Conservation (phyloP, 2,797 vertebrate genomes). For the Coendou prehensilis region DNA sequence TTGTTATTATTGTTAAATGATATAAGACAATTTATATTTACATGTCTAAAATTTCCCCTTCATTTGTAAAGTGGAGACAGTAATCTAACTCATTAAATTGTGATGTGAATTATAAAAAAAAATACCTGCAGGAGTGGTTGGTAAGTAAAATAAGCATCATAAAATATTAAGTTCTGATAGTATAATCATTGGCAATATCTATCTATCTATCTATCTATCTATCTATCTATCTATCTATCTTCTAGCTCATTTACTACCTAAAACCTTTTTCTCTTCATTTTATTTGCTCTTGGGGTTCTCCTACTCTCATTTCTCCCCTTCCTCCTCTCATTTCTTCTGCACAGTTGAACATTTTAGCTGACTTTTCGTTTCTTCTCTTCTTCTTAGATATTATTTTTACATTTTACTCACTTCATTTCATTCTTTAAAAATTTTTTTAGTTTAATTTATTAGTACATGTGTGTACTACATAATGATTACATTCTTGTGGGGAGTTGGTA, state of each 20-base stretch:
- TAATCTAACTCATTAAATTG: not conserved
- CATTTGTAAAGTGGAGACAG: not conserved
- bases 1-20: not conserved
- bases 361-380: not conserved
- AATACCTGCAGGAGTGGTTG: not conserved
- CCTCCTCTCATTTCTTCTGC: not conserved
- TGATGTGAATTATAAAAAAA: not conserved
- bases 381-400: not conserved
- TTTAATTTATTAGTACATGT: not conserved
- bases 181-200: not conserved
- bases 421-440: not conserved
- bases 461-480: not conserved
- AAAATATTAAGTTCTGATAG: not conserved
- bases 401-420: not conserved
- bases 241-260: not conserved
- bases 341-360: not conserved
- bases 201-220: not conserved
- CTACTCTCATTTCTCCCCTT: not conserved
- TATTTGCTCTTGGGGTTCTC: not conserved
- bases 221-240: not conserved
- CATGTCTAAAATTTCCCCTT: not conserved
- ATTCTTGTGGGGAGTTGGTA: not conserved
- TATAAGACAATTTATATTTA: not conserved
- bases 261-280: not conserved
- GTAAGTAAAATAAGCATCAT: not conserved